Evolutionary conservation across 92 coral and sea anemone genomes (phyloP), one percentile per base, ranked within the genome.

Genomic region (Plumapathes pennacea): DNA sequence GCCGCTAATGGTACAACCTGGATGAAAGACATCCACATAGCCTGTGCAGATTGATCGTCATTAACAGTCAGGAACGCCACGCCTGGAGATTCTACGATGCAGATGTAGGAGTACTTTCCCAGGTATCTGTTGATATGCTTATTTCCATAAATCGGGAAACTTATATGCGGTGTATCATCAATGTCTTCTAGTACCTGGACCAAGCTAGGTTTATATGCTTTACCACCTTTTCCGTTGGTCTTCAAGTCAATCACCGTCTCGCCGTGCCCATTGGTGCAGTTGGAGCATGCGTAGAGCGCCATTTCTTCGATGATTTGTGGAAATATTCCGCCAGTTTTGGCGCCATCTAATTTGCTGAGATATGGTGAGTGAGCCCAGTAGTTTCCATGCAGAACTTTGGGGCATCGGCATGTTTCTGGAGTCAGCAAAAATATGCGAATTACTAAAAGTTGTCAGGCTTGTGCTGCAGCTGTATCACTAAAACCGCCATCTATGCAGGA

Each of bases 331-430:
- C 57, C 56, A 31, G 63, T 23, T 5, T 26, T 22, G 10, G 38
- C 38, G 34, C 42, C 47, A 10, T 40, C 28, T 3, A 15, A 47
- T 5, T 2, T 30, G 13, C 47, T 53, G 1, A 69, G 46, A 34
- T 85, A 85, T 11, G 95, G 95, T 11, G 86, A 77, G 46, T 74
- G 34, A 0, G 25, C 50, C 76, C 88, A 83, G 76, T 72, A 85
- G 30, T 85, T 85, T 3, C 74, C 64, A 53, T 81, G 52, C n/a
- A 85, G 45, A 11, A 62, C 65, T 28, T 70, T 59, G 3, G 95
- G 95, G 46, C 95, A 85, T 15, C 67, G 69, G 37, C 95, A 85
- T 2, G 95, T 85, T 59, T 69, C 95, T 85, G 57, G n/a, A n/a
- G n/a, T n/a, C n/a, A n/a, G n/a, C n/a, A n/a, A n/a, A n/a, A n/a